Percentiles rank a stretch among this genome's conserved stretches.
Conservation (phyloP, 1,140 invertebrate species). For the Pollicipes pollicipes region DNA sequence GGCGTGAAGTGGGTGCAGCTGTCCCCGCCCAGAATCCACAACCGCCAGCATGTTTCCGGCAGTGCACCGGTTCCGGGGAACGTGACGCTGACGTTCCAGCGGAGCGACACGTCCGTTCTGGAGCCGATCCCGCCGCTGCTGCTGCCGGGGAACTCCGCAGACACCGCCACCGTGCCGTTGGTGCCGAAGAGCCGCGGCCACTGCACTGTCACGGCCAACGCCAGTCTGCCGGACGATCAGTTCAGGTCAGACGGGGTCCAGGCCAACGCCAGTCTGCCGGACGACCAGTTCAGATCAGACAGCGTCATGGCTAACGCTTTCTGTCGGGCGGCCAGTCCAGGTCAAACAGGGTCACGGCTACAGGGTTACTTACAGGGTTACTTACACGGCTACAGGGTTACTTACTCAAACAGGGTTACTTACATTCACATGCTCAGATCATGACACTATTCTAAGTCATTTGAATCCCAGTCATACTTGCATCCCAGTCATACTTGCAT, state of each 20-base stretch:
- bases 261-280: background rate
- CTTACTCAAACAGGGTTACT: too few relatives aligned
- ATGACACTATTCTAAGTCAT: too few relatives aligned
- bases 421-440: too few relatives aligned
- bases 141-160: background rate
- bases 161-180: background rate
- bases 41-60: too few relatives aligned
- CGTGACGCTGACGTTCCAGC: background rate
- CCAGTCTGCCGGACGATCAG: background rate
- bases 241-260: background rate
- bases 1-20: too few relatives aligned
- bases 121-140: background rate
- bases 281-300: background rate
- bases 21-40: too few relatives aligned
- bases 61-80: background rate
- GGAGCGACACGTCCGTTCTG: background rate
- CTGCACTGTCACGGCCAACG: background rate
- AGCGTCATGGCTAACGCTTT: too few relatives aligned
- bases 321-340: background rate
- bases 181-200: background rate
- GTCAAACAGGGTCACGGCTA: too few relatives aligned
- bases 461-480: too few relatives aligned
- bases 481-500: too few relatives aligned
- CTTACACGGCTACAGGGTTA: too few relatives aligned
- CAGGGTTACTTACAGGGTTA: too few relatives aligned